phyloP scores from a whole-genome alignment of 2,888 invertebrate genomes.

The Ernsta delagoae region DNA sequence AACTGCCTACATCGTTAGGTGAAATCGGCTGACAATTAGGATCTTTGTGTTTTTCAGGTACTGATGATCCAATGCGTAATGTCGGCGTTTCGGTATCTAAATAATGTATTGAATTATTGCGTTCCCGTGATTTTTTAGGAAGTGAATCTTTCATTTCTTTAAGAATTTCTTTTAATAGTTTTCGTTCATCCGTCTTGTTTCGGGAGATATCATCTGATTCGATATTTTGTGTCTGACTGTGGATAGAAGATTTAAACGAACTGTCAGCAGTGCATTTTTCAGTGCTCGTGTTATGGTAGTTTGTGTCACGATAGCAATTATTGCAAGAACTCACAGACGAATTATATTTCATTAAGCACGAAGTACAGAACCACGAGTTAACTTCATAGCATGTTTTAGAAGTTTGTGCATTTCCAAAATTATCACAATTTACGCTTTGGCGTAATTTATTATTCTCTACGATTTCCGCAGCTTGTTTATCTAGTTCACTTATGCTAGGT shows the following conservation, averaged over 20 bases:
- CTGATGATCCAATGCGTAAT: constrained; percentile 62
- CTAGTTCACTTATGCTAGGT: constrained; percentile 91
- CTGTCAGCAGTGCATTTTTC: constrained; percentile 31
- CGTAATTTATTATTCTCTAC: constrained; percentile 79
- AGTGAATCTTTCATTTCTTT: constrained; percentile 92
- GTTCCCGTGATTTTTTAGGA: constrained; percentile 79
- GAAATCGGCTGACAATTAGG: constrained; percentile 30
- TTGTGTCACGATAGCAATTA: constrained; percentile 56
- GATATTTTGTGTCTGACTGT: constrained; percentile 57
- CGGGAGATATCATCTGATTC: constrained; percentile 39
- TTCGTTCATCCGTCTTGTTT: constrained; percentile 74
- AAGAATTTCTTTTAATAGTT: constrained; percentile 88
- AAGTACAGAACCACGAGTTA: constrained; percentile 67
- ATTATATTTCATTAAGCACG: constrained; percentile 68
- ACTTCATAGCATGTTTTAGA: constrained; percentile 32
- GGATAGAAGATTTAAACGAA: constrained; percentile 47
- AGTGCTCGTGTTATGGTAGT: constrained; percentile 32
- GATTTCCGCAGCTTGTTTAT: constrained; percentile 91
- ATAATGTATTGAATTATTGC: constrained; percentile 40
- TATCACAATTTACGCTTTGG: constrained; percentile 52
- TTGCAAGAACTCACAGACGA: constrained; percentile 60
- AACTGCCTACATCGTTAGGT: constrained; percentile 17
- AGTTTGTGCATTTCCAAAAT: constrained; percentile 10
- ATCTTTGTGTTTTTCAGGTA: constrained; percentile 41
- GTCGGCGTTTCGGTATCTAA: constrained; percentile 64